These are phyloP conservation scores for Otocyon megalotis DNA, from an alignment of 2,113 vertebrate species.

Conservation along the genomic window DNA sequence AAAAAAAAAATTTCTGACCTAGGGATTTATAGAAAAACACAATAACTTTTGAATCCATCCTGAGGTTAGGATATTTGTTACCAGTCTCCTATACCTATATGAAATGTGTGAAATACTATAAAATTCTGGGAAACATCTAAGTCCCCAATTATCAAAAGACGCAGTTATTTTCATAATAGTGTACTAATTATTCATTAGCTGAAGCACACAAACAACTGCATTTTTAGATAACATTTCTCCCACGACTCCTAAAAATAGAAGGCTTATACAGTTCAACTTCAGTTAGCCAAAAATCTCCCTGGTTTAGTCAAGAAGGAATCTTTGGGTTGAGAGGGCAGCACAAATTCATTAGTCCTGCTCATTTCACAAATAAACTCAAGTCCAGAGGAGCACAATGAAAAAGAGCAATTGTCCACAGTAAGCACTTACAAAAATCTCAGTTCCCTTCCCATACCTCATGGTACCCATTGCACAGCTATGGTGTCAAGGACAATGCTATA, in stretches of 20 bases:
- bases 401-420: neutral
- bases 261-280: neutral
- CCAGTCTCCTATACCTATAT: neutral
- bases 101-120: neutral
- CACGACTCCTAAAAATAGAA: constrained; percentile 33
- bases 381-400: neutral
- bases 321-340: neutral
- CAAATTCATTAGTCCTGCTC: neutral
- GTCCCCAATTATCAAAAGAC: neutral
- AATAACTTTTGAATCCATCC: neutral
- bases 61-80: neutral
- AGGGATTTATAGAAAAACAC: neutral
- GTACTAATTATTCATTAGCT: neutral
- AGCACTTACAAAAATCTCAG: neutral
- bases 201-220: neutral
- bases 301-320: neutral
- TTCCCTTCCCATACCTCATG: neutral
- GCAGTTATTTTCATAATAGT: neutral
- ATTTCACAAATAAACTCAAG: neutral
- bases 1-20: neutral
- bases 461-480: rapidly evolving
- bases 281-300: neutral
- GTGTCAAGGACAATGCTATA: neutral
- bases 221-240: neutral
- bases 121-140: neutral